These are phyloP conservation scores for Cuniculus paca DNA, from an alignment of 2,797 vertebrate genomes.

Conservation along the genomic window DNA sequence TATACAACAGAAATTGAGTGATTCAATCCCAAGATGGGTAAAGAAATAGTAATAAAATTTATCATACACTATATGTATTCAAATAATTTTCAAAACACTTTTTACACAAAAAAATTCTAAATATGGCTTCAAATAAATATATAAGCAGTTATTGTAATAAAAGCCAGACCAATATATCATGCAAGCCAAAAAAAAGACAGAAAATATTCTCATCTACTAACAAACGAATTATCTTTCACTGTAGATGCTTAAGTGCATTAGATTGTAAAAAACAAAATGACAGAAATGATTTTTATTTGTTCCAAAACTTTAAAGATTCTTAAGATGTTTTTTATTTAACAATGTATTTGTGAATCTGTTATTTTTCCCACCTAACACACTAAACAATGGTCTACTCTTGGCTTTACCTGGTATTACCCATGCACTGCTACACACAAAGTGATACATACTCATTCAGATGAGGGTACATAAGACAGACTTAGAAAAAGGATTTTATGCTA, in stretches of 20 bases:
- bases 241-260: conserved; percentile 8
- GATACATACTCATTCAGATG: not conserved
- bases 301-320: conserved; percentile 39
- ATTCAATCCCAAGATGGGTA: not conserved
- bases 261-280: not conserved
- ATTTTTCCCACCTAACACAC: conserved; percentile 43
- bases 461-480: not conserved
- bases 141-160: not conserved
- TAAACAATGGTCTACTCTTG: not conserved
- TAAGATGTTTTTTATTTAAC: conserved; percentile 54
- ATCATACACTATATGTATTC: not conserved
- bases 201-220: not conserved
- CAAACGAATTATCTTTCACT: conserved; percentile 50
- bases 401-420: not conserved
- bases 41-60: not conserved
- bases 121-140: conserved; percentile 37
- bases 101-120: conserved; percentile 55
- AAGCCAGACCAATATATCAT: not conserved
- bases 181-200: not conserved
- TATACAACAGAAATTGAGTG: conserved; percentile 35
- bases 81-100: conserved; percentile 58
- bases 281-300: not conserved
- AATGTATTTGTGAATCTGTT: not conserved
- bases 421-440: conserved; percentile 23
- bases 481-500: conserved; percentile 11